Evolutionary conservation across 2,888 invertebrate species (phyloP).

Genomic region (Leptopilina syphax): DNA sequence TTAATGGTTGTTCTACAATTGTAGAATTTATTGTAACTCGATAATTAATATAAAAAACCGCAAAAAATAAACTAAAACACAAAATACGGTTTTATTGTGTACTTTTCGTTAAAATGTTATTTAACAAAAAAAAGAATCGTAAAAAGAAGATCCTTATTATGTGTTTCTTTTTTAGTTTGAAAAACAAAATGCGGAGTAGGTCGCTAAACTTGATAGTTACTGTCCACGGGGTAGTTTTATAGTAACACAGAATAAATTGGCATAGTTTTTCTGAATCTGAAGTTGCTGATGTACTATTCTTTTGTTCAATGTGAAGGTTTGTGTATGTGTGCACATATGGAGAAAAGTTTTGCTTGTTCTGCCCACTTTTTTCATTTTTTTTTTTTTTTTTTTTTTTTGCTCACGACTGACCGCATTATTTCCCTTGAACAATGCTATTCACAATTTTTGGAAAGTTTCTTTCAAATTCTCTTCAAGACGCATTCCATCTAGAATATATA

Average conservation of each 20-base stretch:
- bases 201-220: conserved; percentile 7
- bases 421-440: neutral
- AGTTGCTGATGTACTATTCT: conserved; percentile 7
- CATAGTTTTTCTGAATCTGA: conserved; percentile 29
- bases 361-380: neutral
- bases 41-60: too few species aligned
- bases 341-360: conserved; percentile 13
- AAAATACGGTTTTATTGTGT: too few species aligned
- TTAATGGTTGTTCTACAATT: too few species aligned
- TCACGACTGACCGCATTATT: neutral
- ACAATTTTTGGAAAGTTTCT: neutral
- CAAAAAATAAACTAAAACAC: too few species aligned
- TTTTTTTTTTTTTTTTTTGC: too few species aligned
- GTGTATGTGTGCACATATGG: neutral
- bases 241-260: conserved; percentile 21
- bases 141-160: too few species aligned
- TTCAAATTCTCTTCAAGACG: neutral
- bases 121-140: neutral
- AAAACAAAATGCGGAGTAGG: neutral
- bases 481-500: neutral
- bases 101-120: neutral
- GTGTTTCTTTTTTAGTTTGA: neutral
- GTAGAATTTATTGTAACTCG: too few species aligned
- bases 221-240: conserved; percentile 28
- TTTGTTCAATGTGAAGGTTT: too few species aligned